Base-by-base conservation (phyloP, 2,113 vertebrate genomes). In the Thamnophis sirtalis region DNA sequence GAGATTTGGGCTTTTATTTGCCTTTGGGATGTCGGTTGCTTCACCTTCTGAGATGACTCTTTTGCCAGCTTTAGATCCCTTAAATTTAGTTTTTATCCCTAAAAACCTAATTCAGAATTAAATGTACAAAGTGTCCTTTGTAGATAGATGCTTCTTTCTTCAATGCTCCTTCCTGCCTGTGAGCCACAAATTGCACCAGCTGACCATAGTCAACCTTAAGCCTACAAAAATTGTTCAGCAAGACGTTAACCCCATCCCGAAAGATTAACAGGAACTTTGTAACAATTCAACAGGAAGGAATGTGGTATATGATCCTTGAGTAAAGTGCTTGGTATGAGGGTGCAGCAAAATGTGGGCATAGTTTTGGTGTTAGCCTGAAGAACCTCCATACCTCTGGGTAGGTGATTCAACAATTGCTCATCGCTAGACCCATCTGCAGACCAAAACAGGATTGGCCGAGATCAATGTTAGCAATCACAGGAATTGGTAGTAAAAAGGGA, bases 251-350 rank as follows among this genome's bases (percentile, higher is more conserved):
- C 8, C 88, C 38, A n/a, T 89, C 26, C 88, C 21, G 38, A 43
- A 84, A n/a, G 33, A 56, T 56, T 60, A 54, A 50, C 54, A 38
- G 19, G 43, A 60, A 51, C 28, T 50, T 54, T 89, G 8, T 38
- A 85, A 51, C 84, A 89, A 60, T n/a, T 88, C 58, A 80, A 15
- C 2, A 8, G 56, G 43, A 60, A 48, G 48, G 55, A 85, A 89
- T 86, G 87, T 43, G 48, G 7, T 63, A 15, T 15, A 56, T 63
- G 80, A 92, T 89, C 38, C 87, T 84, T 86, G 88, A 89, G 87
- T 85, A 89, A 92, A 89, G n/a, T 28, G 55, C 43, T 89, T 86
- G 91, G 87, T 86, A 92, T 92, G 91, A 92, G 89, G 87, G 91
- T 49, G n/a, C 54, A 92, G 87, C 91, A 89, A 49, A 86, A 86